phyloP scores from a whole-genome alignment of 2,797 vertebrate species.

The Pachyuromys duprasi region DNA sequence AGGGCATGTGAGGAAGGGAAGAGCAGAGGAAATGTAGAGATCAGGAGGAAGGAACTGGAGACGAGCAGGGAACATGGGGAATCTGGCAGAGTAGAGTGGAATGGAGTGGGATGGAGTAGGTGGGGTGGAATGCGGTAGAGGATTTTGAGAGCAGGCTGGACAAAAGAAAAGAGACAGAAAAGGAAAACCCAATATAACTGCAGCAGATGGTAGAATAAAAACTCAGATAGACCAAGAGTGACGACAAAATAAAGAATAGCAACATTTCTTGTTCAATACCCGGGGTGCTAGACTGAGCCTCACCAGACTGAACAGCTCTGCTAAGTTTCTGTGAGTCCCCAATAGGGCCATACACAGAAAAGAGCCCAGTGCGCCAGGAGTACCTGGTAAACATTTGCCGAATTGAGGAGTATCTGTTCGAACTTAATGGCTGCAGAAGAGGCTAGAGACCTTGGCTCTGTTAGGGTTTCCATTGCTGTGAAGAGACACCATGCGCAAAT shows the following conservation, averaged over 20 bases:
- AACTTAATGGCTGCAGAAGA: background rate
- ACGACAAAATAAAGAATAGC: background rate
- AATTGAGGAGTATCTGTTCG: background rate
- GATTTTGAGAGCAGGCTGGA: background rate
- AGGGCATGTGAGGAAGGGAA: background rate
- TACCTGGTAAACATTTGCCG: background rate
- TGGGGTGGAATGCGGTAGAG: rapidly evolving
- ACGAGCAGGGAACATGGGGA: background rate
- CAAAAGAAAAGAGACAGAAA: background rate
- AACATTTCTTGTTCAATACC: background rate
- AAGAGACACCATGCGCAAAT: background rate
- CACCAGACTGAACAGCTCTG: background rate
- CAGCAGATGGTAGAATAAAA: background rate
- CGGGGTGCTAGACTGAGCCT: background rate
- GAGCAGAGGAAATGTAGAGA: background rate
- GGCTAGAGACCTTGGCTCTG: background rate
- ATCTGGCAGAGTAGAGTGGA: too few species aligned
- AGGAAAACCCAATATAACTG: background rate
- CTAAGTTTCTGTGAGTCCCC: background rate
- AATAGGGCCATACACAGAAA: too few species aligned
- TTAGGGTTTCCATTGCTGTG: background rate
- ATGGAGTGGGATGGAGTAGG: too few species aligned
- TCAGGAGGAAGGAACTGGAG: background rate
- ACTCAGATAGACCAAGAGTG: background rate
- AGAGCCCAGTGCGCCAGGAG: background rate